phyloP scores from a whole-genome alignment of 2,113 vertebrate species.

The Raja brachyura region DNA sequence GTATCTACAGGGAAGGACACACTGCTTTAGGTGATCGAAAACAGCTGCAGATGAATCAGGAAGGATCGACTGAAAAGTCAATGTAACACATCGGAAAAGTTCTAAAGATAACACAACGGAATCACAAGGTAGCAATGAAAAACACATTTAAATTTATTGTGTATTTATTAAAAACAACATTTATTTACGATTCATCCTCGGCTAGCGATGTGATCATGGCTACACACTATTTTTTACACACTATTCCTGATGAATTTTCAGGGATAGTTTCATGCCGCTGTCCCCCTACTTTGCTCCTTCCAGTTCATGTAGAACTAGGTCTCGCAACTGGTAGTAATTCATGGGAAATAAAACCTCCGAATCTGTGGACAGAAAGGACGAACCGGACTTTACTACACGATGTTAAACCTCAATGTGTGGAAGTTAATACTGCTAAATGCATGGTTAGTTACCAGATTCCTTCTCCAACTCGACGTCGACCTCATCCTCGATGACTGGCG shows the following conservation, averaged over 20 bases:
- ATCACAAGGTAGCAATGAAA: neutral
- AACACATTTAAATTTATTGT: neutral
- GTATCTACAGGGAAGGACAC: neutral
- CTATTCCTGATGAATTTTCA: neutral
- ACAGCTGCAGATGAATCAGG: neutral
- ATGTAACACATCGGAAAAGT: neutral
- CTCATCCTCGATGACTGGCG: fast-evolving
- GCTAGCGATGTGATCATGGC: too few species aligned
- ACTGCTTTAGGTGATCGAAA: neutral
- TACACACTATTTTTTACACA: too few species aligned
- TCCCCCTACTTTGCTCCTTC: constrained; percentile 9
- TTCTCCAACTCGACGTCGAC: neutral
- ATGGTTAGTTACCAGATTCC: neutral
- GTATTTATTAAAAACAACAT: neutral
- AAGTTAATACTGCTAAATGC: neutral
- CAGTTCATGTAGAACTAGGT: neutral
- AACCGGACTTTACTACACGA: neutral
- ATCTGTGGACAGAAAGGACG: neutral
- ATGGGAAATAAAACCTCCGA: neutral
- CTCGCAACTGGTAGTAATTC: neutral
- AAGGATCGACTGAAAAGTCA: neutral
- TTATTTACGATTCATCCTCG: neutral
- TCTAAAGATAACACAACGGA: neutral
- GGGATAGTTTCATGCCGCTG: neutral
- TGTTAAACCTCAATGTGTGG: neutral